Conservation (phyloP, 2,113 vertebrate species). For the Rhinolophus ferrumequinum region DNA sequence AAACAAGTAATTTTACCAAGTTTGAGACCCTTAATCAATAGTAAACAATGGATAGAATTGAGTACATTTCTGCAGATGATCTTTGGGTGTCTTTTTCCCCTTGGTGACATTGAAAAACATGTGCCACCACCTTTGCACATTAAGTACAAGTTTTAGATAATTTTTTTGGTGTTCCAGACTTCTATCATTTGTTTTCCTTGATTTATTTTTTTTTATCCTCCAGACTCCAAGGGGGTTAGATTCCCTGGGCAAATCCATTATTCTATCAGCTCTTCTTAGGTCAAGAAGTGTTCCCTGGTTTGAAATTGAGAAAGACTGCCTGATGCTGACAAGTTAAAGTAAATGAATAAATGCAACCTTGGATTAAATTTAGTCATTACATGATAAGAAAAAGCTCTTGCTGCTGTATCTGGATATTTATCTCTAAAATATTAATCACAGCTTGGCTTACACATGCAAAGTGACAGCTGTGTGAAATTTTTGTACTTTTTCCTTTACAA, state of each 20-base stretch:
- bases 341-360: conserved; percentile 21
- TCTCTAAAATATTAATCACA: background rate
- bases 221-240: background rate
- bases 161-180: background rate
- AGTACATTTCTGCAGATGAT: background rate
- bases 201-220: background rate
- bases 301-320: conserved; percentile 48
- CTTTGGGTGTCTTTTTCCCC: background rate
- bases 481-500: background rate
- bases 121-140: background rate
- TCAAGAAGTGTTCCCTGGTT: background rate
- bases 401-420: conserved; percentile 15
- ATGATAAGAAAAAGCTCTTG: background rate
- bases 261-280: background rate
- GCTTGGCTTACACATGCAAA: background rate
- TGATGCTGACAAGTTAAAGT: background rate
- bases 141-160: background rate
- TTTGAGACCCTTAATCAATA: background rate
- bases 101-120: background rate
- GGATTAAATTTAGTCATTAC: background rate
- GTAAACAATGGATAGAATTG: background rate
- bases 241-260: conserved; percentile 26
- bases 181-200: background rate
- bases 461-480: background rate
- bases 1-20: background rate